Evolutionary conservation across 1,140 invertebrate species (phyloP), one percentile per base, ranked within the genome.

Genomic region (Drosophila ananassae): DNA sequence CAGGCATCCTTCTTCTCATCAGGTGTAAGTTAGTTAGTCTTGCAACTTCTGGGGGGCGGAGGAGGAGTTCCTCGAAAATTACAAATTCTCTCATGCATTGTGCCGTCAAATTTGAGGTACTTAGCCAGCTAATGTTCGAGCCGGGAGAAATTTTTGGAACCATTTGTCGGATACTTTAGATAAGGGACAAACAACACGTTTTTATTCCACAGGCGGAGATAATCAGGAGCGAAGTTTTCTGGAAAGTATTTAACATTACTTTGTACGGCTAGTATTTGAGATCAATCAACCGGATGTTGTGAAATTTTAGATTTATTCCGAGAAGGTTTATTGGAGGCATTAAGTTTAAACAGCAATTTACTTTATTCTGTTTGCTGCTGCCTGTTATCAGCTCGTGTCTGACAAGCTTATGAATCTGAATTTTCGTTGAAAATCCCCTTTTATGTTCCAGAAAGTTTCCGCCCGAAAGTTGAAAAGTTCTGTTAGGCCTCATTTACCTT

Each of bases 1-100:
- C 17, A 47, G 44, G 44, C 44, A 21, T 24, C 44, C 44, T 47
- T 3, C 17, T 17, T 1, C 17, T 17, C 17, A 17, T 17, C 63
- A 69, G 66, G 66, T 69, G 66, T 57, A 69, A 69, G 66, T 69
- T 69, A 67, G 50, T 67, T 55, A 67, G 62, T 67, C 61, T n/a
- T 34, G 44, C 4, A 25, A 17, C 32, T 17, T 17, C 41, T 13
- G 39, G 41, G 13, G 17, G 13, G 41, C 6, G 41, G 17, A 10
- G 41, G 37, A 12, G 37, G 41, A 8, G 41, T 6, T 7, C 2
- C 50, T 8, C 24, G 37, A 13, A 69, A 68, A 69, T 69, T 69
- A 68, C 63, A 69, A 55, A 69, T 69, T 69, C 66, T 69, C 66
- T 57, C 51, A 55, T 69, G 64, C 66, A 67, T 64, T 67, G 59